These are phyloP conservation scores for Diplolepis rosae DNA, from an alignment of 2,888 invertebrate genomes.

Conservation along the genomic window DNA sequence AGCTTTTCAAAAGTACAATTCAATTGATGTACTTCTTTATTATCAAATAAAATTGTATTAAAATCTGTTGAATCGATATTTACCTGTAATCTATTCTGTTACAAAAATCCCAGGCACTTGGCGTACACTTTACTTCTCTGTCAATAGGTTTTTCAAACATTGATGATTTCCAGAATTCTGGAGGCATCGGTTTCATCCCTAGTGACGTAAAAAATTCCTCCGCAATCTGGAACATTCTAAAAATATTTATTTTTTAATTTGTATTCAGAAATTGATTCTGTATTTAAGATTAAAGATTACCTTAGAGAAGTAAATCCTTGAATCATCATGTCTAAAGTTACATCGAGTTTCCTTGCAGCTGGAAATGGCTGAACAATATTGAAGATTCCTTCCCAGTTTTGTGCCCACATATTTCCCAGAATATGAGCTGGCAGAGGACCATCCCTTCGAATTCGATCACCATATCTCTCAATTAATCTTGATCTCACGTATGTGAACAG, in stretches of 20 bases:
- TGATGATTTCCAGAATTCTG: conserved; percentile 89
- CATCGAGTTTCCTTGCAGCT: conserved; percentile 81
- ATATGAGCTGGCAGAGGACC: conserved; percentile 91
- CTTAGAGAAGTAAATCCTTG: conserved; percentile 84
- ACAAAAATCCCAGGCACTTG: conserved; percentile 91
- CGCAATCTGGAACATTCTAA: conserved; percentile 86
- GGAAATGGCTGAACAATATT: conserved; percentile 86
- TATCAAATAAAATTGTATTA: too few species aligned
- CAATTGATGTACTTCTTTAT: too few species aligned
- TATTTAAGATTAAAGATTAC: conserved; percentile 67
- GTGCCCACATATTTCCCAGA: conserved; percentile 90
- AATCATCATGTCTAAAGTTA: conserved; percentile 85
- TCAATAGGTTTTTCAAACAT: conserved; percentile 85
- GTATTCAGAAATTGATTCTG: background rate
- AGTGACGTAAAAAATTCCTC: conserved; percentile 89
- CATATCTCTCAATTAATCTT: conserved; percentile 80
- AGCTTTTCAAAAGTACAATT: too few species aligned
- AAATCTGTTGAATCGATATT: too few species aligned
- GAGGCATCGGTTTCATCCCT: conserved; percentile 86
- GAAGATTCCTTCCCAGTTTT: conserved; percentile 86
- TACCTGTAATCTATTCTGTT: conserved; percentile 89
- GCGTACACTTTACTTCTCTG: conserved; percentile 82
- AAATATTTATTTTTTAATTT: conserved; percentile 26
- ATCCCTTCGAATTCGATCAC: conserved; percentile 78
- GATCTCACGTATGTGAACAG: conserved; percentile 88